Conservation (phyloP, 2,797 vertebrate species). For the Sciurus vulgaris region DNA sequence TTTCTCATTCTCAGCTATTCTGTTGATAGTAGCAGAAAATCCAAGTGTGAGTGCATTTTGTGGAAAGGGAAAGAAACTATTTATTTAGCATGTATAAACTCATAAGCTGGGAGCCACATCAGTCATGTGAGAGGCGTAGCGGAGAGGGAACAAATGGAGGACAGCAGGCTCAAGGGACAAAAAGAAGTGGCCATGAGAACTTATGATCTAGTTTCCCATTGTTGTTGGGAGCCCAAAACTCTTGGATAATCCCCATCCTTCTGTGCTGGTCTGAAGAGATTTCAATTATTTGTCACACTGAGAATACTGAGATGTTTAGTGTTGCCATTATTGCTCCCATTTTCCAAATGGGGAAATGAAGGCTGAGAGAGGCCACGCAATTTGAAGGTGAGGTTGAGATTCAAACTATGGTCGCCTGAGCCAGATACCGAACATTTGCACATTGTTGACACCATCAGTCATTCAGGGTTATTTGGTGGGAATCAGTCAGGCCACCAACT, state of each 20-base stretch:
- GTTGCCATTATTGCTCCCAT: background rate
- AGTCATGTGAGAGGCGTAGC: fast-evolving
- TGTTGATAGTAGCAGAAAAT: background rate
- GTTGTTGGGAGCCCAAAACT: background rate
- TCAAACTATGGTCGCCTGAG: background rate
- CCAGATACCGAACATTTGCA: background rate
- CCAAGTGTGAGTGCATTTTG: background rate
- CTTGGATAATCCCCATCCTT: background rate
- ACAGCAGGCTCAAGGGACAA: background rate
- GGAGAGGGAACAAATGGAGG: background rate
- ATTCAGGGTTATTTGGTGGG: background rate
- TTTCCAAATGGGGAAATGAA: conserved; percentile 7
- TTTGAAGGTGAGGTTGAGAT: background rate
- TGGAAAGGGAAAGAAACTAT: background rate
- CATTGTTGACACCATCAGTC: background rate
- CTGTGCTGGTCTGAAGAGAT: background rate
- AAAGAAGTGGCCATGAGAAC: background rate
- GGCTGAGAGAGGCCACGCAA: background rate
- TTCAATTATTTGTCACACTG: fast-evolving
- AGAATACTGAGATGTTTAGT: fast-evolving
- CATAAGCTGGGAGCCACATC: background rate
- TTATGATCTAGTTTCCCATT: background rate
- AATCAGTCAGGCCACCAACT: background rate
- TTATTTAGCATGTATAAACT: background rate
- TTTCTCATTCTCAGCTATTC: background rate